Evolutionary conservation across 2,888 invertebrate genomes (phyloP).

Genomic region (Lasioglossum vierecki): DNA sequence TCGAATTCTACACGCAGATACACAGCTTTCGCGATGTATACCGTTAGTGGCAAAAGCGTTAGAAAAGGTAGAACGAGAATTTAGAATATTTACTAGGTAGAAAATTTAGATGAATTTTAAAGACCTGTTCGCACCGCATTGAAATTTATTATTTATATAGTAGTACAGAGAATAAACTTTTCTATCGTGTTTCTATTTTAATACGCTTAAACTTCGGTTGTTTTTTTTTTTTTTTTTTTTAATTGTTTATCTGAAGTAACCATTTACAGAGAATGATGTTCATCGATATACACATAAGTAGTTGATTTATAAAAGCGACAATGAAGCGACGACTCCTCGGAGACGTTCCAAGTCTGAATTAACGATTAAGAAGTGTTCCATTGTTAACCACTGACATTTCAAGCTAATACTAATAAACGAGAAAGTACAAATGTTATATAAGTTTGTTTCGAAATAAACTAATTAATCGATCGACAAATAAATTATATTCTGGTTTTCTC

Average conservation of each 20-base stretch:
- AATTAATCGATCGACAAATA: not conserved
- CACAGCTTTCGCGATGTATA: rapidly evolving
- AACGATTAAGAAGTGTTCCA: not conserved
- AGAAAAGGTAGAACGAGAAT: not conserved
- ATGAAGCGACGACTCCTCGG: not conserved
- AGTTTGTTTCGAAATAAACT: not conserved
- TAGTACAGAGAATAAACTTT: not conserved
- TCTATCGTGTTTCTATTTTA: constrained; percentile 13
- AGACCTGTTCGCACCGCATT: not conserved
- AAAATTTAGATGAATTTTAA: not conserved
- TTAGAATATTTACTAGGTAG: not conserved
- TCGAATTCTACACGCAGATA: not conserved
- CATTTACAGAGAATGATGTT: not conserved
- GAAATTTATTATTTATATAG: not conserved
- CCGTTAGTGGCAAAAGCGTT: not conserved
- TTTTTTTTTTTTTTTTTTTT: not conserved
- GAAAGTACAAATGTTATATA: constrained; percentile 11
- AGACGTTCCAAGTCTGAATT: not conserved
- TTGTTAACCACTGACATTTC: not conserved
- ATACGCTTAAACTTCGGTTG: not conserved
- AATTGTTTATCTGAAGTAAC: not conserved
- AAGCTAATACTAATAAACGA: not conserved
- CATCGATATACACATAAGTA: not conserved
- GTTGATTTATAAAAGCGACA: not conserved
- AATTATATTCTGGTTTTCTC: not conserved